phyloP scores from a whole-genome alignment of 2,797 vertebrate species.

The Alcedo atthis region DNA sequence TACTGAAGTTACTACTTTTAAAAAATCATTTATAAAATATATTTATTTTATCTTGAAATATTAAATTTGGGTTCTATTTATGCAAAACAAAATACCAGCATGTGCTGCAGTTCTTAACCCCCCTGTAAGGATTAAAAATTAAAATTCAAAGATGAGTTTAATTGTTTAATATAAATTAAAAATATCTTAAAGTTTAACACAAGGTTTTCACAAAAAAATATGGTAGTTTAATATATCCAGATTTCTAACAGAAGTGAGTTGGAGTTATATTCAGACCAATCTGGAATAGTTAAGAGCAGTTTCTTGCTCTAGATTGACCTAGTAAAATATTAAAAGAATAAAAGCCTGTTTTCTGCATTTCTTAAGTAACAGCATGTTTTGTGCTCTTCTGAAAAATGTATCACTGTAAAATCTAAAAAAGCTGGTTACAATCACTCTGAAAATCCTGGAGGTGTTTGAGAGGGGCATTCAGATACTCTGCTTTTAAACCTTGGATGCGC shows the following conservation, averaged over 20 bases:
- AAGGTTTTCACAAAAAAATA: not conserved
- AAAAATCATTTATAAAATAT: not conserved
- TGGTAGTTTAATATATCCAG: not conserved
- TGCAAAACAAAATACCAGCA: not conserved
- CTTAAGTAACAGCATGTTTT: not conserved
- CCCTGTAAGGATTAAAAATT: not conserved
- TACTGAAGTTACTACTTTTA: too few species aligned
- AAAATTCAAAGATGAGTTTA: conserved; percentile 24
- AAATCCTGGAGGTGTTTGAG: not conserved
- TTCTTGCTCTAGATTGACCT: not conserved
- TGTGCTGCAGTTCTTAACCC: not conserved
- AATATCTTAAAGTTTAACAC: not conserved
- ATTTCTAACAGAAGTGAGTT: not conserved
- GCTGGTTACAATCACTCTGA: not conserved
- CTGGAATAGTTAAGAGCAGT: not conserved
- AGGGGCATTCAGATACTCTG: not conserved
- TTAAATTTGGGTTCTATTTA: not conserved
- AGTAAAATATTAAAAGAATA: conserved; percentile 22
- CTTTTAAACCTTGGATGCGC: not conserved
- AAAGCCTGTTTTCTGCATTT: not conserved
- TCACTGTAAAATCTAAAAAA: not conserved
- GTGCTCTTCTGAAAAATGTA: not conserved
- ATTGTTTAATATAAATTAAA: conserved; percentile 6
- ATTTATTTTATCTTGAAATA: not conserved
- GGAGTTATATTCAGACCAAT: not conserved